Evolutionary conservation across 2,888 invertebrate species (phyloP).

Genomic region (Caenorhabditis japonica): DNA sequence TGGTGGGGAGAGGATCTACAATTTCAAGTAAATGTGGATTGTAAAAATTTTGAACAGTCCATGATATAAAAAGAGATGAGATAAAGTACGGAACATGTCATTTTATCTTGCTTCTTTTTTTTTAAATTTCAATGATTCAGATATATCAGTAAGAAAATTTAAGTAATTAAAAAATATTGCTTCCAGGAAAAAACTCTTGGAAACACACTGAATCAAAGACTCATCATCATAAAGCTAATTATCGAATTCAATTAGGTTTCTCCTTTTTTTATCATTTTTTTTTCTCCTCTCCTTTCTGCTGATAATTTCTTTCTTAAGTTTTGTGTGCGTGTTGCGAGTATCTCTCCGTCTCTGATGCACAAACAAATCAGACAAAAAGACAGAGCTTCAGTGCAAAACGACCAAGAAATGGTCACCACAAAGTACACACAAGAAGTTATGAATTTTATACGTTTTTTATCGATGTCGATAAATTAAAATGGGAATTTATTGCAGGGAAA

Average conservation of each 20-base stretch:
- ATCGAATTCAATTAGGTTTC: constrained; percentile 28
- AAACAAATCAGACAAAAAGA: constrained; percentile 18
- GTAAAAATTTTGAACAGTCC: no score
- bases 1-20: neutral
- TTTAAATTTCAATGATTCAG: no score
- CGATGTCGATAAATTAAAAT: no score
- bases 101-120: no score
- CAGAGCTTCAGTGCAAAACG: constrained; percentile 16
- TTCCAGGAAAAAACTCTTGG: no score
- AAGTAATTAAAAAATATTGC: no score
- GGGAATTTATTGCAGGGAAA: neutral
- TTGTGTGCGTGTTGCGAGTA: constrained; percentile 11
- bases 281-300: constrained; percentile 15
- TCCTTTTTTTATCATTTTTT: constrained; percentile 14
- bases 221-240: constrained; percentile 16
- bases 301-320: constrained; percentile 26
- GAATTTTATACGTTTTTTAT: neutral
- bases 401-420: neutral
- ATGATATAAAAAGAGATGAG: no score
- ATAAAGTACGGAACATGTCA: no score
- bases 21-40: no score
- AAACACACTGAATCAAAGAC: neutral
- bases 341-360: constrained; percentile 10
- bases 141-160: no score
- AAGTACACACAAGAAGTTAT: neutral